Conservation (phyloP, 2,797 vertebrate genomes). For the Champsocephalus esox region DNA sequence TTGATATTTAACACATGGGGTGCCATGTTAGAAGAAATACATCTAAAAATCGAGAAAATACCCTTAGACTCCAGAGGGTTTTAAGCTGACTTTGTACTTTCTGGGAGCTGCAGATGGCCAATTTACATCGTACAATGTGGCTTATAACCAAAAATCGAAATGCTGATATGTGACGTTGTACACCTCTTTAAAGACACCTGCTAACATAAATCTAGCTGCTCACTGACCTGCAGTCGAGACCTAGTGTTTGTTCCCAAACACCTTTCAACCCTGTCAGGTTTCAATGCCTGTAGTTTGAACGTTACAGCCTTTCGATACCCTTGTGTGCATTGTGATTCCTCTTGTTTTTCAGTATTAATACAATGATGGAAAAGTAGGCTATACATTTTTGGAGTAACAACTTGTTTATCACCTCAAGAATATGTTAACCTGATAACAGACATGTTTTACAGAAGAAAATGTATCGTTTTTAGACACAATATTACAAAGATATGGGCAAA, state of each 20-base stretch:
- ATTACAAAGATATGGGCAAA: background rate
- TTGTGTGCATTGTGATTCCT: background rate
- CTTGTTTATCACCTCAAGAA: background rate
- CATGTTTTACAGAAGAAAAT: background rate
- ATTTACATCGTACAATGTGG: background rate
- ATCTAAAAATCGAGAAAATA: too few relatives aligned
- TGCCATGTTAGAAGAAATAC: too few relatives aligned
- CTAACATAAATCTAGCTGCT: background rate
- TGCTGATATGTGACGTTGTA: background rate
- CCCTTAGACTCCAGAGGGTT: too few relatives aligned
- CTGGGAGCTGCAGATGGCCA: constrained; percentile 20
- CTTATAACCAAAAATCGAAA: background rate
- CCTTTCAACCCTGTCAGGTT: constrained; percentile 29
- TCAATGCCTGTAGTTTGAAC: constrained; percentile 13
- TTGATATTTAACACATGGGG: too few relatives aligned
- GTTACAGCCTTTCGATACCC: background rate
- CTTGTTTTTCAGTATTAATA: background rate
- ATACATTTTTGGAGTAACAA: background rate
- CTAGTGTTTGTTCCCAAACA: constrained; percentile 64
- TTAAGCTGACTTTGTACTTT: constrained; percentile 20
- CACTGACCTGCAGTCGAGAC: background rate
- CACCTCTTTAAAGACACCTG: background rate
- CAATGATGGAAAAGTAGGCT: background rate
- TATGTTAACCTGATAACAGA: background rate
- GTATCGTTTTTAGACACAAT: background rate